Evolutionary conservation across 2,113 vertebrate genomes (phyloP), one percentile per base, ranked within the genome.

Genomic region (Mionectes macconnelli): DNA sequence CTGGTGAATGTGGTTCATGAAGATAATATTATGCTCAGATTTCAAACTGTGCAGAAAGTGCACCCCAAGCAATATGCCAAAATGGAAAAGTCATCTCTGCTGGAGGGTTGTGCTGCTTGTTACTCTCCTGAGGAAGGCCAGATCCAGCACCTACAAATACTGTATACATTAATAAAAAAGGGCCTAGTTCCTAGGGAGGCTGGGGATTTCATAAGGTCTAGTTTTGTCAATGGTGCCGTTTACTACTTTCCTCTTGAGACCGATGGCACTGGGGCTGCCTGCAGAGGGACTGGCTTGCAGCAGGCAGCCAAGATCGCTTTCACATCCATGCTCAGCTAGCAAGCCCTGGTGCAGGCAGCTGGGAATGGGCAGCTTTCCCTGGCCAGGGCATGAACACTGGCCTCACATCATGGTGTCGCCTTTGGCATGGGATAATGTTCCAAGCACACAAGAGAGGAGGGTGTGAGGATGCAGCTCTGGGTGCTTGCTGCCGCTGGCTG

Each of bases 11-110:
- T 91, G 95, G 94, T 93, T 94, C 94, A 74, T 23, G 84, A 77
- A 91, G 94, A 96, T 95, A 97, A 75, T 52, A 89, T 95, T 95
- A 95, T 89, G 67, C 67, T 87, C 67, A 14, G 66, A 83, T 91
- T 90, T 93, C 93, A 93, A 89, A 64, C 81, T 78, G 79, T 60
- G 63, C 59, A 94, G 84, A 97, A 96, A 96, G 60, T 93, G 89
- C 91, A 96, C 88, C 93, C 87, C 90, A 93, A 96, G 91, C 94
- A 93, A 47, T 70, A 73, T 39, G 78, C 91, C 93, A 91, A 73
- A 94, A 94, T 96, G 95, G 93, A 93, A 96, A 94, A 7, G 0
- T 10, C 0, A 24, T 47, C 63, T 84, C 42, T 12, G 16, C 79
- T 4, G 3, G 60, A 90, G 67, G 86, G 63, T 31, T 40, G 89